Conservation (phyloP, 2,113 vertebrate genomes). For the Furnarius figulus region DNA sequence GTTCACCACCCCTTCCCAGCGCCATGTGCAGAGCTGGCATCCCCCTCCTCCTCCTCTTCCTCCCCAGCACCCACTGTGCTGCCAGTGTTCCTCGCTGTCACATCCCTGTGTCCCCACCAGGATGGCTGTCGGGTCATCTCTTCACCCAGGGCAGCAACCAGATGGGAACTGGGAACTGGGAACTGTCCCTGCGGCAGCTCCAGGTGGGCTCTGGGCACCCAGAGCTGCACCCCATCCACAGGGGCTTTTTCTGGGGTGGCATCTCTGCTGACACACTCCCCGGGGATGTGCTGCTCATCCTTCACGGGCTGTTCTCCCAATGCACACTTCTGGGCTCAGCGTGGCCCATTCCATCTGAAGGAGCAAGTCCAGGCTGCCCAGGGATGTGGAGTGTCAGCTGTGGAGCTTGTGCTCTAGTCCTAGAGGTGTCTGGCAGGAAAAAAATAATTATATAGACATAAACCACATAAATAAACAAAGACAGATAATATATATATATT, state of each 20-base stretch:
- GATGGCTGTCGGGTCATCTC: neutral
- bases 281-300: fast-evolving
- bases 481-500: fast-evolving
- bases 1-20: neutral
- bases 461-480: neutral
- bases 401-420: neutral
- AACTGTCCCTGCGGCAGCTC: neutral
- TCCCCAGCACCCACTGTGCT: neutral
- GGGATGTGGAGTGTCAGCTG: neutral
- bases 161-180: neutral
- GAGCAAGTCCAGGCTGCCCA: neutral
- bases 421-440: neutral
- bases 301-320: neutral
- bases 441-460: neutral
- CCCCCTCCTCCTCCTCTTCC: neutral
- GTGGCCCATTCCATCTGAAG: fast-evolving
- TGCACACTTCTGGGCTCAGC: fast-evolving
- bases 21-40: neutral
- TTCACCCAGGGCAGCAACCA: neutral
- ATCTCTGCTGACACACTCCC: neutral
- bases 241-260: neutral
- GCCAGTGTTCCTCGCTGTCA: neutral
- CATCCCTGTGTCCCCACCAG: neutral
- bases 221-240: neutral
- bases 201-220: neutral